These are phyloP conservation scores for Dolichoris vasculosae DNA, from an alignment of 1,140 invertebrate species.

Conservation along the genomic window DNA sequence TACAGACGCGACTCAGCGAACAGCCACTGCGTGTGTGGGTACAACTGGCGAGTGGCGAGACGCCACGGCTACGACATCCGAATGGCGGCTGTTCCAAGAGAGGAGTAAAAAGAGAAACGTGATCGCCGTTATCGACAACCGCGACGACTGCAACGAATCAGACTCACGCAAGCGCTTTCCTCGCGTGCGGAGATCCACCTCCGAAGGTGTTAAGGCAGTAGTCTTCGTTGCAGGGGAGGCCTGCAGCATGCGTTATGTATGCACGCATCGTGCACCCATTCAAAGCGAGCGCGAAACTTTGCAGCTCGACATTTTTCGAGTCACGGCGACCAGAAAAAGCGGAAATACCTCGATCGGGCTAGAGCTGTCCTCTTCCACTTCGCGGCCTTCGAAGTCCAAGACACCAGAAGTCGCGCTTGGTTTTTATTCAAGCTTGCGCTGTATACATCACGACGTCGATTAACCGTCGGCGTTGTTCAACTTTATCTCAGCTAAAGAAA, in stretches of 20 bases:
- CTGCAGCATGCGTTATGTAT: background rate
- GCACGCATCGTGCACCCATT: too few species aligned
- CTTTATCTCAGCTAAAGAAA: background rate
- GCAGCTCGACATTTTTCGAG: too few species aligned
- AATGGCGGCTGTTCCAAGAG: background rate
- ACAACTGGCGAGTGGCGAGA: conserved; percentile 43
- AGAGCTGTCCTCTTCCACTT: too few species aligned
- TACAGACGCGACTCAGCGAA: background rate
- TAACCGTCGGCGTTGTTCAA: too few species aligned
- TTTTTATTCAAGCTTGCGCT: background rate
- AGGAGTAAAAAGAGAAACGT: background rate
- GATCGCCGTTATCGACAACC: too few species aligned
- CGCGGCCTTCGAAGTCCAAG: background rate
- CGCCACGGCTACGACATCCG: conserved; percentile 27
- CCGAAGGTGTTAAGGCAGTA: too few species aligned
- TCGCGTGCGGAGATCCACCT: conserved; percentile 16
- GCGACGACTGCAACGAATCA: background rate
- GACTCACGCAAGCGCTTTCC: background rate
- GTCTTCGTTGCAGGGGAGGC: background rate
- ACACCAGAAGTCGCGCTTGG: background rate
- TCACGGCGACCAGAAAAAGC: background rate
- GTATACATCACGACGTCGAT: background rate
- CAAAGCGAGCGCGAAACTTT: too few species aligned
- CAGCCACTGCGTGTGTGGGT: conserved; percentile 17
- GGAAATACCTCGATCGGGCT: background rate